Conservation (phyloP, 2,113 vertebrate species). For the Chionomys nivalis region DNA sequence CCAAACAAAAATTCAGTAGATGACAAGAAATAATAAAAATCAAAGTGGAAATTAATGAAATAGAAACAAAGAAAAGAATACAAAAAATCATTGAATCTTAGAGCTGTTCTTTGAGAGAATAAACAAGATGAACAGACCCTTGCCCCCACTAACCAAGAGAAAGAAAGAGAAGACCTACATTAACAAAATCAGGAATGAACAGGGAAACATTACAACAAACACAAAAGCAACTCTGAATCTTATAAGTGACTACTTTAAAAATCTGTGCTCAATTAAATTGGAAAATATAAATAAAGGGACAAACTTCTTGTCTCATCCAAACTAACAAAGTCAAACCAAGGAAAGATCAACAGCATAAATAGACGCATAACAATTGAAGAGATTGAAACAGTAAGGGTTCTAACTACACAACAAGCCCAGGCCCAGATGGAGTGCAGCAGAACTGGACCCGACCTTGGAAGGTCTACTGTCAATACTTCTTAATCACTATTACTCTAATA, state of each 20-base stretch:
- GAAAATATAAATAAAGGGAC: background rate
- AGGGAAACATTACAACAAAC: background rate
- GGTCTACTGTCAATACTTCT: background rate
- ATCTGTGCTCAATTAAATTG: background rate
- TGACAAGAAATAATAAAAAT: background rate
- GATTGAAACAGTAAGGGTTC: background rate
- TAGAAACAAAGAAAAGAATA: background rate
- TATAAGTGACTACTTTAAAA: background rate
- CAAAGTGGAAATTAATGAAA: background rate
- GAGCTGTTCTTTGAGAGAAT: background rate
- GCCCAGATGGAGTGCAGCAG: background rate
- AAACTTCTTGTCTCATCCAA: background rate
- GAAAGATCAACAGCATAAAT: background rate
- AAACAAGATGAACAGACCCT: background rate
- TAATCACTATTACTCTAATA: background rate
- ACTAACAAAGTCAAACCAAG: background rate
- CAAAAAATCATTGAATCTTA: background rate
- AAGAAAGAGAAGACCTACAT: background rate
- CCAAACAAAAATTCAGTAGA: background rate
- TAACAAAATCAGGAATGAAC: background rate
- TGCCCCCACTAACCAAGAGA: background rate
- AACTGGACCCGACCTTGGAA: background rate
- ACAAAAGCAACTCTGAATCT: background rate
- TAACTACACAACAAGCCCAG: background rate
- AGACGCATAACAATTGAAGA: background rate